Evolutionary conservation across 2,888 invertebrate genomes (phyloP).

Genomic region (Stegophylla sp.): DNA sequence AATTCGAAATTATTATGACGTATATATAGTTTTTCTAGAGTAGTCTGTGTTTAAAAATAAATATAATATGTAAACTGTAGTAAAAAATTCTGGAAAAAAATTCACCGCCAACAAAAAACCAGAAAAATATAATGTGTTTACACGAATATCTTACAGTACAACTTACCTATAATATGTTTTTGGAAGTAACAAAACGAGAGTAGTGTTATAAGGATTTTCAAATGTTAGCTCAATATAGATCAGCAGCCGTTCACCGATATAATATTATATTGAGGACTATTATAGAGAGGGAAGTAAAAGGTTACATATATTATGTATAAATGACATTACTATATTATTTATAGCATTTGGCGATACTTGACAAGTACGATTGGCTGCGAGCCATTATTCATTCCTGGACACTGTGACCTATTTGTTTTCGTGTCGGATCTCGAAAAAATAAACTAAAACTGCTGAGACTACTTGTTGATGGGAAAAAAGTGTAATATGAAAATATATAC

Average conservation of each 20-base stretch:
- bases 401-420: slow-evolving; percentile 50
- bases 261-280: slow-evolving; percentile 3
- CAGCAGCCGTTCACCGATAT: slow-evolving; percentile 5
- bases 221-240: slow-evolving; percentile 42
- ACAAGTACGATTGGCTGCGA: slow-evolving; percentile 34
- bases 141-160: too few species aligned
- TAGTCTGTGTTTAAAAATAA: too few species aligned
- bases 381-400: slow-evolving; percentile 52
- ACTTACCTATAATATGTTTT: too few species aligned
- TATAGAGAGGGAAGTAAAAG: slow-evolving; percentile 20
- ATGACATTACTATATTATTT: slow-evolving; percentile 45
- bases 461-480: neutral
- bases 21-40: too few species aligned
- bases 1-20: too few species aligned
- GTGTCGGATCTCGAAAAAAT: slow-evolving; percentile 14
- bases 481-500: neutral
- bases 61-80: too few species aligned
- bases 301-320: slow-evolving; percentile 30
- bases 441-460: neutral
- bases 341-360: slow-evolving; percentile 55
- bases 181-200: too few species aligned
- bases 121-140: too few species aligned
- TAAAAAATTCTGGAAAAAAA: too few species aligned
- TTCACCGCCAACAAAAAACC: too few species aligned
- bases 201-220: slow-evolving; percentile 9